Evolutionary conservation across 2,888 invertebrate genomes (phyloP).

Genomic region (Rhyacophila evoluta): DNA sequence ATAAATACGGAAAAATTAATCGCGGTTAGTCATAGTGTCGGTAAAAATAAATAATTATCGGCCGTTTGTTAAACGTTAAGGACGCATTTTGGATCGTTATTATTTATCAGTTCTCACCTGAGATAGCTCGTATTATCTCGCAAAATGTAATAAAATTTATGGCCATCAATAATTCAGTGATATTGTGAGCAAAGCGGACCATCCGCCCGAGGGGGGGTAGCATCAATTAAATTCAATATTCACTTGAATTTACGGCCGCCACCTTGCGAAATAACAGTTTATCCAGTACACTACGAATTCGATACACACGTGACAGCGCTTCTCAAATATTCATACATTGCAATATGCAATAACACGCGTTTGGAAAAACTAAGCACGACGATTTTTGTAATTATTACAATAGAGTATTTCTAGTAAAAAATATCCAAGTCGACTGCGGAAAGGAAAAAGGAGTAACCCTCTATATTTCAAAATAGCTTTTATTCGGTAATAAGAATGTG

Average conservation of each 20-base stretch:
- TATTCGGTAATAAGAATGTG: too few relatives aligned
- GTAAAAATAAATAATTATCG: background rate
- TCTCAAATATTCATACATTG: too few relatives aligned
- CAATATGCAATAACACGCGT: too few relatives aligned
- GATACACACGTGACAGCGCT: background rate
- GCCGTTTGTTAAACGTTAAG: too few relatives aligned
- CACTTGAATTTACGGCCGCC: slow-evolving; percentile 8
- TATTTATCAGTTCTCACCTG: too few relatives aligned
- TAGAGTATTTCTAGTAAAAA: too few relatives aligned
- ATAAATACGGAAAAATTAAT: background rate
- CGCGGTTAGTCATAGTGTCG: background rate
- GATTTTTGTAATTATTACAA: too few relatives aligned
- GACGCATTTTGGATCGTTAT: too few relatives aligned
- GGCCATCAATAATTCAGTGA: background rate
- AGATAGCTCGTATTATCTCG: background rate
- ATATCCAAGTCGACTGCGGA: too few relatives aligned
- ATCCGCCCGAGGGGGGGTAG: background rate
- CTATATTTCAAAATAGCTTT: too few relatives aligned
- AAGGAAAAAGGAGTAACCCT: too few relatives aligned
- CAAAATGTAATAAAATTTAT: background rate
- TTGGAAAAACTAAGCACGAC: too few relatives aligned
- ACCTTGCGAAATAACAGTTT: slow-evolving; percentile 9
- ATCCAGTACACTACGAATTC: background rate
- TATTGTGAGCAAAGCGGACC: background rate
- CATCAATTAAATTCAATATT: slow-evolving; percentile 24